Percentiles rank a stretch among this genome's conserved stretches.
These are phyloP conservation scores for Lagopus leucura DNA, from an alignment of 2,113 vertebrate genomes.

Conservation along the genomic window DNA sequence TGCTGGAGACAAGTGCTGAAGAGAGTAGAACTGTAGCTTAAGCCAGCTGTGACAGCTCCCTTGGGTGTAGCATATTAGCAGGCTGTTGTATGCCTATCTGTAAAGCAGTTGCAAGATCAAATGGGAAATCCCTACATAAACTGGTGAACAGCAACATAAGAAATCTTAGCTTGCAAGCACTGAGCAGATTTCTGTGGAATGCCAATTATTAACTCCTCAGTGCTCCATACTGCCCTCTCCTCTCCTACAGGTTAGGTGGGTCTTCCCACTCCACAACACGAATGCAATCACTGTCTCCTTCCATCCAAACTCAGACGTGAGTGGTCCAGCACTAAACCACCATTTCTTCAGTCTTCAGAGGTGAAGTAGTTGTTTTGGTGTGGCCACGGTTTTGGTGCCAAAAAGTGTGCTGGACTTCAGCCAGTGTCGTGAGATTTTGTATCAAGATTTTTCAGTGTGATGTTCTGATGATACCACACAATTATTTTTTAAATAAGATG, in stretches of 20 bases:
- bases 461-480: neutral
- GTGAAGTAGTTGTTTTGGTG: neutral
- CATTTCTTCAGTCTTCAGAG: neutral
- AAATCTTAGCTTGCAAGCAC: neutral
- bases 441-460: neutral
- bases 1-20: neutral
- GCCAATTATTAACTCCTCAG: neutral
- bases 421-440: neutral
- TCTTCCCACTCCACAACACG: neutral
- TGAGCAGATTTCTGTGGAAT: neutral
- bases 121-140: neutral
- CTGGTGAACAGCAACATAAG: neutral
- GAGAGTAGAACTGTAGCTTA: neutral
- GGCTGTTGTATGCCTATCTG: neutral
- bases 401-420: neutral
- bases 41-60: neutral
- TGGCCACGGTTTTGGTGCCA: neutral
- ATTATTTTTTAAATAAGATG: neutral
- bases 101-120: neutral
- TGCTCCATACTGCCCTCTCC: neutral
- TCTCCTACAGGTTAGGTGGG: neutral
- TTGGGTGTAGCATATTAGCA: neutral
- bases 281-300: neutral
- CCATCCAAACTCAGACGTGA: accelerated
- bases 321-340: neutral